phyloP scores from a whole-genome alignment of 2,113 vertebrate species.

The Xiphophorus maculatus region DNA sequence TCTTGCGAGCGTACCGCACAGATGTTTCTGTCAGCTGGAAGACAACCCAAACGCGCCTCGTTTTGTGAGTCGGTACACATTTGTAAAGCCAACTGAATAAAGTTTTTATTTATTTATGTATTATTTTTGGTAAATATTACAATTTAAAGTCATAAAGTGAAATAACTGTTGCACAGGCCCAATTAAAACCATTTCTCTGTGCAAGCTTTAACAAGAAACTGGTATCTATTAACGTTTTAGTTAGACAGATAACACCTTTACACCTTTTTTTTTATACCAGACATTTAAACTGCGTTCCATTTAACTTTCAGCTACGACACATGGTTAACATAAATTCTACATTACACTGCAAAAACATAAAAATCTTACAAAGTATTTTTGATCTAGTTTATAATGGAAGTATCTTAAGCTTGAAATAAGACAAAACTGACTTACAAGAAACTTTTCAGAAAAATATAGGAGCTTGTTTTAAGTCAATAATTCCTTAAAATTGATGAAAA shows the following conservation, averaged over 20 bases:
- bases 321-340: no score
- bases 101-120: not conserved
- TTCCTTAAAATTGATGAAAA: no score
- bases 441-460: no score
- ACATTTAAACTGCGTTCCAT: not conserved
- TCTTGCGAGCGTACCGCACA: conserved; percentile 93
- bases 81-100: not conserved
- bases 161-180: not conserved
- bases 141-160: not conserved
- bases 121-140: not conserved
- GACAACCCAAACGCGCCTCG: not conserved
- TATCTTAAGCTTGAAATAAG: no score
- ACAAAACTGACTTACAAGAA: no score
- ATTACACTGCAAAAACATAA: no score
- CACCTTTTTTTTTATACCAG: no score
- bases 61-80: not conserved
- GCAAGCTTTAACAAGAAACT: not conserved
- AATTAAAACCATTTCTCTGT: not conserved
- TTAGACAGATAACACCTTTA: not conserved
- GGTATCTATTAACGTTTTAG: not conserved
- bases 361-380: no score
- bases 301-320: not conserved
- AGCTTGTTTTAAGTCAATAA: no score
- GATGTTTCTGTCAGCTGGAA: conserved; percentile 96
- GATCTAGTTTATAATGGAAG: no score